Conservation (phyloP, 1,140 invertebrate species). For the Drosophila guanche region DNA sequence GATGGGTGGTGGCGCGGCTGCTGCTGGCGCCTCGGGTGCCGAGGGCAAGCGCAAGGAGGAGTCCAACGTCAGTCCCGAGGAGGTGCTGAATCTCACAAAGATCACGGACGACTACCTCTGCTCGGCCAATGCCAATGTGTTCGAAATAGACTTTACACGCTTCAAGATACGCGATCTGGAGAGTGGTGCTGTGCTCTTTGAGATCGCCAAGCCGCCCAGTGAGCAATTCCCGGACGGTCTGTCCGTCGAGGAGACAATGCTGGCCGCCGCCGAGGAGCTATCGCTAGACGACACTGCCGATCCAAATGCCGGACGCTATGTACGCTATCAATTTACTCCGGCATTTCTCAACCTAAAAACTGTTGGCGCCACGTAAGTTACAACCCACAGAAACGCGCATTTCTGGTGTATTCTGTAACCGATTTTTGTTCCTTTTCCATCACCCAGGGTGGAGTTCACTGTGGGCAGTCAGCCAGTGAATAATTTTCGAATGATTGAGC, state of each 20-base stretch:
- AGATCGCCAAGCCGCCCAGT: slow-evolving; percentile 96
- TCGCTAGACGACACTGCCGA: slow-evolving; percentile 86
- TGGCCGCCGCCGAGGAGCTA: slow-evolving; percentile 86
- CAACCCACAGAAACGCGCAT: too few relatives aligned
- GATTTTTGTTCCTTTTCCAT: slow-evolving; percentile 12
- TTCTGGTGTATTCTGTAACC: too few relatives aligned
- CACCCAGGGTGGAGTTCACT: slow-evolving; percentile 96
- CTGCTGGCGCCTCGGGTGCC: slow-evolving; percentile 3
- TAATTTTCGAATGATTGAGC: slow-evolving; percentile 99
- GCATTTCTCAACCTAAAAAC: slow-evolving; percentile 97
- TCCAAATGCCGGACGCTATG: slow-evolving; percentile 96
- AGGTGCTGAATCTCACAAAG: slow-evolving; percentile 86
- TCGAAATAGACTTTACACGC: slow-evolving; percentile 98
- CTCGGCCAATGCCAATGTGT: slow-evolving; percentile 96
- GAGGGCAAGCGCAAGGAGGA: slow-evolving; percentile 50
- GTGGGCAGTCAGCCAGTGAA: slow-evolving; percentile 96
- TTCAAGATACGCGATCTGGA: slow-evolving; percentile 99
- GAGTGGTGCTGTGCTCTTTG: slow-evolving; percentile 95
- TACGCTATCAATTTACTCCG: slow-evolving; percentile 98
- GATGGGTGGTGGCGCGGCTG: slow-evolving; percentile 6
- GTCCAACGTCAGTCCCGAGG: slow-evolving; percentile 86
- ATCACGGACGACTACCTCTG: slow-evolving; percentile 93
- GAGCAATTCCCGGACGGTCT: slow-evolving; percentile 85
- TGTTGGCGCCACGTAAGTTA: slow-evolving; percentile 94
- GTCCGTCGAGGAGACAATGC: slow-evolving; percentile 85